A percentile compares a stretch with the other conserved stretches of the same genome.
Conservation (phyloP, 2,113 vertebrate genomes). For the Hippoglossus stenolepis region DNA sequence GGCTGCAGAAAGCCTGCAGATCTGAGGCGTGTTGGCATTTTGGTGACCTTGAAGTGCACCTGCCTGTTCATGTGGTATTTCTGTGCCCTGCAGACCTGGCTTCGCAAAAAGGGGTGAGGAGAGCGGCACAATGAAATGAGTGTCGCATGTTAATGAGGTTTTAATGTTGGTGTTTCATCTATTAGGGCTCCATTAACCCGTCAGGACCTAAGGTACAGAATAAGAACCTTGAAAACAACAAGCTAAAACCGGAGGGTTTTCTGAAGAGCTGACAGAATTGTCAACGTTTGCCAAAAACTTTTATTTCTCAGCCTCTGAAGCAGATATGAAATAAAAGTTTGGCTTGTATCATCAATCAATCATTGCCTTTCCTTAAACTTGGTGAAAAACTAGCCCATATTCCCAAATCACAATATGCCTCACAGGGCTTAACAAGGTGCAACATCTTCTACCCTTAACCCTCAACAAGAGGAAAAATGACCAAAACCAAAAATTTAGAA, state of each 20-base stretch:
- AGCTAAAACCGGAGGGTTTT: background rate
- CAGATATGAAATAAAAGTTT: background rate
- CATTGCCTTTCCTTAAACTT: too few relatives aligned
- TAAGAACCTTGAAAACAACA: background rate
- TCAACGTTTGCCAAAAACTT: background rate
- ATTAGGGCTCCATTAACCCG: background rate
- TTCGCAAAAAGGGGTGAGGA: background rate
- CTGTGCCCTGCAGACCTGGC: constrained; percentile 17
- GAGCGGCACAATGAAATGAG: background rate
- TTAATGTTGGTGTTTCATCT: background rate
- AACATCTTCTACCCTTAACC: too few relatives aligned
- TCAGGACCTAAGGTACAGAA: too few relatives aligned
- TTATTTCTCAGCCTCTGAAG: background rate
- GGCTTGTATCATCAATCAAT: too few relatives aligned
- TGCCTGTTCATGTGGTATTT: constrained; percentile 32
- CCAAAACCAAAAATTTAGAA: too few relatives aligned
- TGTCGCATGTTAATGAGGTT: constrained; percentile 30
- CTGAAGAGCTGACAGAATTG: background rate
- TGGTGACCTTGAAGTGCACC: constrained; percentile 47
- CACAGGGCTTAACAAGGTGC: too few relatives aligned
- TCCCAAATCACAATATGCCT: too few relatives aligned
- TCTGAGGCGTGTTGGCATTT: constrained; percentile 23
- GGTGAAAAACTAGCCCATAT: too few relatives aligned
- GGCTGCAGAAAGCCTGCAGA: background rate
- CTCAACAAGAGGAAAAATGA: too few relatives aligned